Evolutionary conservation across 1,140 invertebrate genomes (phyloP).

Genomic region (Steinernema khuongi): DNA sequence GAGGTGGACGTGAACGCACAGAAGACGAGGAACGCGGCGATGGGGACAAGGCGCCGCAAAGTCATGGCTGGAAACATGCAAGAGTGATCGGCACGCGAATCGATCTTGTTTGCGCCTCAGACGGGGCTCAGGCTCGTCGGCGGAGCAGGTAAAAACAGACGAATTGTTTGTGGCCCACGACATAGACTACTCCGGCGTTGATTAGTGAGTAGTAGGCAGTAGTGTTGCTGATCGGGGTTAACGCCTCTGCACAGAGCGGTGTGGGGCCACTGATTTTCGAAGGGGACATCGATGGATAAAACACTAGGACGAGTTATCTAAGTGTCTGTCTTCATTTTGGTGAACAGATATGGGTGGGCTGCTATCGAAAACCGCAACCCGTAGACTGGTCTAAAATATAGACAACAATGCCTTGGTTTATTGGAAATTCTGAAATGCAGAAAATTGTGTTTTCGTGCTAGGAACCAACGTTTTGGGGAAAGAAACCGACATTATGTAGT

Average conservation of each 20-base stretch:
- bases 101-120: not conserved
- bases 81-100: not conserved
- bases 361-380: no score
- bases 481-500: no score
- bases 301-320: no score
- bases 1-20: not conserved
- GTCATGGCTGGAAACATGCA: not conserved
- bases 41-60: not conserved
- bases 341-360: no score
- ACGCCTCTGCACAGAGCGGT: conserved; percentile 6
- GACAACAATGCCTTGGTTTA: no score
- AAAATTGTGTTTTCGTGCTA: no score
- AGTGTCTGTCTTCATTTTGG: no score
- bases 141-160: not conserved
- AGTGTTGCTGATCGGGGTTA: not conserved
- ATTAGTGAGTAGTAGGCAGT: not conserved
- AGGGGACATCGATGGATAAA: no score
- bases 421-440: no score
- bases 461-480: no score
- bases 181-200: not conserved
- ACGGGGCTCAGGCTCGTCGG: not conserved
- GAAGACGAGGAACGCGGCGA: not conserved
- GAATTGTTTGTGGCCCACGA: not conserved
- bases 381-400: no score
- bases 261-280: no score